phyloP scores from a whole-genome alignment of 2,113 vertebrate species.

The Lamprologus ornatipinnis region DNA sequence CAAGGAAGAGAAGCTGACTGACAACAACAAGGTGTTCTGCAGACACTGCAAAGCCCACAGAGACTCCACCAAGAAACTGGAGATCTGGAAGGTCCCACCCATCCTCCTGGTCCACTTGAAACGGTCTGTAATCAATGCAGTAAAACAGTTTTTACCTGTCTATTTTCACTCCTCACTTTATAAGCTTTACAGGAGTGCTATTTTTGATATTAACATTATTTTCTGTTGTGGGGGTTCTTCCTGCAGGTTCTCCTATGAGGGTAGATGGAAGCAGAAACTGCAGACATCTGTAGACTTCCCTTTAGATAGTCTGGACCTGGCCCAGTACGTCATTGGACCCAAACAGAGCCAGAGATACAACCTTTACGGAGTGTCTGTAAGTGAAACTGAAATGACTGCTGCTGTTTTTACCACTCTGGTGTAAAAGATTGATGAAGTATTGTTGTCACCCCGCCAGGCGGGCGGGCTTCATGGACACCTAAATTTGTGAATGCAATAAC shows the following conservation, averaged over 20 bases:
- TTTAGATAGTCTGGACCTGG: slow-evolving; percentile 86
- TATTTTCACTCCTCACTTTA: background rate
- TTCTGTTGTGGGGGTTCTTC: background rate
- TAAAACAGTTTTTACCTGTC: background rate
- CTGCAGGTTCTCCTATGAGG: slow-evolving; percentile 91
- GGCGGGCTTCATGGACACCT: background rate
- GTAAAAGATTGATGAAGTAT: background rate
- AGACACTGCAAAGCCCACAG: slow-evolving; percentile 91
- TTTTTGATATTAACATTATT: background rate
- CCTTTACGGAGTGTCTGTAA: slow-evolving; percentile 93
- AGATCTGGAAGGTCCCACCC: slow-evolving; percentile 97
- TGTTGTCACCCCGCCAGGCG: background rate
- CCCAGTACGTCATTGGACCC: slow-evolving; percentile 92
- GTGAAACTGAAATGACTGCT: slow-evolving; percentile 45
- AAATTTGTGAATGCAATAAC: background rate
- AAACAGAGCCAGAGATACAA: slow-evolving; percentile 84
- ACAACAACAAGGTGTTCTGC: slow-evolving; percentile 94
- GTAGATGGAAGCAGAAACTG: slow-evolving; percentile 96
- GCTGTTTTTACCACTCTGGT: background rate
- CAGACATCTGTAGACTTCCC: slow-evolving; percentile 93
- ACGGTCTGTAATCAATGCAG: slow-evolving; percentile 69
- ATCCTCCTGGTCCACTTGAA: slow-evolving; percentile 94
- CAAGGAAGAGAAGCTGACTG: slow-evolving; percentile 94
- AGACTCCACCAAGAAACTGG: slow-evolving; percentile 95
- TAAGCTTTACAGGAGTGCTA: background rate